Conservation (phyloP, 2,888 invertebrate species). For the Metellina segmentata region DNA sequence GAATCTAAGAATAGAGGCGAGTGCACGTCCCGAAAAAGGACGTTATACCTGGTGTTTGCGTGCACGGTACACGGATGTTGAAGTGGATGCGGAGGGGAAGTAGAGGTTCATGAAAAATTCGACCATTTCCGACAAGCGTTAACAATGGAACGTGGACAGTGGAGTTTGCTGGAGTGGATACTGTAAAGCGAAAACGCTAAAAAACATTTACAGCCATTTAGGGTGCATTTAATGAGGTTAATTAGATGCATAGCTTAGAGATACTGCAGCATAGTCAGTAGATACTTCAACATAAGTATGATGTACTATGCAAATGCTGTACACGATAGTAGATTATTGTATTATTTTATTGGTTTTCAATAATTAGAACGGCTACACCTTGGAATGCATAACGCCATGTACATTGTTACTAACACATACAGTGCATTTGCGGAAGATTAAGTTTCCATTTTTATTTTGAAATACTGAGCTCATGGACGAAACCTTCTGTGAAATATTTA, state of each 20-base stretch:
- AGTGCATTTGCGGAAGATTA: too few species aligned
- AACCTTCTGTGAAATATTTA: too few species aligned
- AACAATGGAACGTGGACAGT: slow-evolving; percentile 38
- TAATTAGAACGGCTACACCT: too few species aligned
- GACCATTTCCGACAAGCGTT: slow-evolving; percentile 67
- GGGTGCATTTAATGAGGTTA: background rate
- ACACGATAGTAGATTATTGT: background rate
- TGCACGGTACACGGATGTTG: slow-evolving; percentile 46
- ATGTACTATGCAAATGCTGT: background rate
- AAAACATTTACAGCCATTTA: background rate
- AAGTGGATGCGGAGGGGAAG: background rate
- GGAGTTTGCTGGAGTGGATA: background rate
- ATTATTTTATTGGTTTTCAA: too few species aligned
- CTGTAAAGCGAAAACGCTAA: slow-evolving; percentile 9
- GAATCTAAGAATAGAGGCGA: slow-evolving; percentile 53
- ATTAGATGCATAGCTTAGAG: background rate
- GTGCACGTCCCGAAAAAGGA: slow-evolving; percentile 6
- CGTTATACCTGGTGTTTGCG: slow-evolving; percentile 33
- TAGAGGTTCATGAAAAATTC: slow-evolving; percentile 46
- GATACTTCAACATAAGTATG: background rate
- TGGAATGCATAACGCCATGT: too few species aligned
- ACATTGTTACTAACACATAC: too few species aligned
- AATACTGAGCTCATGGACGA: too few species aligned
- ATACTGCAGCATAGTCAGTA: background rate
- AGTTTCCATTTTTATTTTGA: too few species aligned